Percentiles rank a stretch among this genome's conserved stretches.
phyloP scores from a whole-genome alignment of 2,888 invertebrate species.

The Xestia sexstrigata region DNA sequence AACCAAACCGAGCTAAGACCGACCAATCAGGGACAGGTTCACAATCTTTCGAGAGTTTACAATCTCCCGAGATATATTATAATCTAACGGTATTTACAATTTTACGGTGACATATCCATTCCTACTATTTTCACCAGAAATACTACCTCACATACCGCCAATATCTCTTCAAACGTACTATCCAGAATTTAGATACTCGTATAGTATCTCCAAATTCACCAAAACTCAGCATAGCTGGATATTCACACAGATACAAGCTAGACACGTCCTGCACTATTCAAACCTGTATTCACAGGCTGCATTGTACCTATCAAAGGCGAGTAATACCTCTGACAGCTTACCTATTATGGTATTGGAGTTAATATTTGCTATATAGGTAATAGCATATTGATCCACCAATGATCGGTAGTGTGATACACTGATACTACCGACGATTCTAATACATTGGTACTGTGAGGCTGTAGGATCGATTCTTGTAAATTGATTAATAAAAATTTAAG shows the following conservation, averaged over 20 bases:
- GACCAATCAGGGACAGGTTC: too few species aligned
- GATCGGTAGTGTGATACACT: too few species aligned
- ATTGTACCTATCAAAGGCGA: constrained; percentile 34
- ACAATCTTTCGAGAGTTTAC: too few species aligned
- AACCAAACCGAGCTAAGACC: too few species aligned
- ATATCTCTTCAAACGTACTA: background rate
- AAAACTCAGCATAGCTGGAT: background rate
- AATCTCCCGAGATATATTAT: too few species aligned
- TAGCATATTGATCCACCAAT: background rate
- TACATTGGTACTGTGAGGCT: background rate
- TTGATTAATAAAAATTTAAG: background rate
- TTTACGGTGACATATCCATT: too few species aligned
- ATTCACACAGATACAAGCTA: background rate
- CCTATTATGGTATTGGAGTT: constrained; percentile 36
- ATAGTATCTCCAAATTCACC: background rate
- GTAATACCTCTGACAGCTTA: constrained; percentile 49
- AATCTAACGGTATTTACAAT: too few species aligned
- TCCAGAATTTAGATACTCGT: background rate
- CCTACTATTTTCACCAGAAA: background rate
- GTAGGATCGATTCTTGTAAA: background rate
- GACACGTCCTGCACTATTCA: constrained; percentile 19
- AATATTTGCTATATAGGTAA: constrained; percentile 24
- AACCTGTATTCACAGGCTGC: constrained; percentile 24
- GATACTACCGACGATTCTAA: too few species aligned
- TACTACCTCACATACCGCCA: background rate